phyloP scores from a whole-genome alignment of 2,113 vertebrate genomes.

The Passer domesticus region DNA sequence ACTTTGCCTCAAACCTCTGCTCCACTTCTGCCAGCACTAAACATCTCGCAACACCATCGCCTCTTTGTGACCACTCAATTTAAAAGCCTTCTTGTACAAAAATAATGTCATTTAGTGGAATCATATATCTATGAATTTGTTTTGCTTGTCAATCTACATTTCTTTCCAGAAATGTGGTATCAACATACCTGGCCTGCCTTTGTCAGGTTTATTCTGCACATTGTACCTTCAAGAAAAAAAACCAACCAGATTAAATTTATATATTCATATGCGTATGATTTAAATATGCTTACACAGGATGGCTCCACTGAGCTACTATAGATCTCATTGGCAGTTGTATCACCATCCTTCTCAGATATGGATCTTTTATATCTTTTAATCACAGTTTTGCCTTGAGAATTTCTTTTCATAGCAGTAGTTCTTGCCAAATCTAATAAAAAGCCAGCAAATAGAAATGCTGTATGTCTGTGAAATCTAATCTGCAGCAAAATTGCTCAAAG shows the following conservation, averaged over 20 bases:
- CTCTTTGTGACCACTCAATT: not conserved
- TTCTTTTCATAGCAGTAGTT: not conserved
- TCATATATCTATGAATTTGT: not conserved
- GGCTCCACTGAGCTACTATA: slow-evolving; percentile 14
- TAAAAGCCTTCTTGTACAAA: not conserved
- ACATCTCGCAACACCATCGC: accelerated
- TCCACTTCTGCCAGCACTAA: not conserved
- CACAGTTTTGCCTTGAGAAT: not conserved
- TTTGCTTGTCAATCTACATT: not conserved
- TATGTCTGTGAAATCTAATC: not conserved
- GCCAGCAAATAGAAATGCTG: not conserved
- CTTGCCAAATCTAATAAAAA: not conserved
- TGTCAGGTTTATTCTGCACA: not conserved
- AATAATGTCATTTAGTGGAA: not conserved
- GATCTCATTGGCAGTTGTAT: not conserved
- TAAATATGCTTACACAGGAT: not conserved
- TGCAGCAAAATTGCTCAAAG: not conserved
- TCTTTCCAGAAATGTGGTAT: not conserved
- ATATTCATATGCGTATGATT: not conserved
- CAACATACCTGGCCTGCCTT: not conserved
- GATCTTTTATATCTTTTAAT: slow-evolving; percentile 24
- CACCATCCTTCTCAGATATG: not conserved
- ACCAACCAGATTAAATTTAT: not conserved
- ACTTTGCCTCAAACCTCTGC: not conserved
- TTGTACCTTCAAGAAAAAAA: not conserved